Evolutionary conservation across 1,140 invertebrate genomes (phyloP).

Genomic region (Andrena cerasifolii): DNA sequence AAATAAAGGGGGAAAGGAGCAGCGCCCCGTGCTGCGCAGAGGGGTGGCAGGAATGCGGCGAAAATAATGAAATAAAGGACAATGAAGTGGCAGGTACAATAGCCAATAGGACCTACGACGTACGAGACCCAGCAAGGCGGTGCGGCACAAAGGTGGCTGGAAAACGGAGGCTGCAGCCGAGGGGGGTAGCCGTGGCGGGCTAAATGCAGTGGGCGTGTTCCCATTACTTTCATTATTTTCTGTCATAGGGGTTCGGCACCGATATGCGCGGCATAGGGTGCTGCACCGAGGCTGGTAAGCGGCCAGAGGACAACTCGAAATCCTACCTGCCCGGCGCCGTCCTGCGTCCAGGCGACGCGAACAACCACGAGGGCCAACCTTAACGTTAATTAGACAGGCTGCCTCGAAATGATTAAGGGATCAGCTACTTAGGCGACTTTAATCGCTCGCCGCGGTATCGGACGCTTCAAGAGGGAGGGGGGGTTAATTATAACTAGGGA

Average conservation of each 20-base stretch:
- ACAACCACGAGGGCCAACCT: slow-evolving; percentile 10
- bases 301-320: background rate
- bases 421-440: background rate
- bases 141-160: slow-evolving; percentile 30
- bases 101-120: slow-evolving; percentile 55
- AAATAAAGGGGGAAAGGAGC: slow-evolving; percentile 73
- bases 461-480: background rate
- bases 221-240: slow-evolving; percentile 72
- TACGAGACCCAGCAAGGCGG: slow-evolving; percentile 53
- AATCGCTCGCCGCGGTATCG: no score
- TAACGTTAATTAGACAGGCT: slow-evolving; percentile 8
- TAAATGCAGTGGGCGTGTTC: slow-evolving; percentile 71
- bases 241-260: slow-evolving; percentile 60
- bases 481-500: no score
- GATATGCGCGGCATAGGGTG: slow-evolving; percentile 50
- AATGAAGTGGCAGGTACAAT: slow-evolving; percentile 75
- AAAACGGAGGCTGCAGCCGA: slow-evolving; percentile 7
- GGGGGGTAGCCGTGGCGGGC: slow-evolving; percentile 65
- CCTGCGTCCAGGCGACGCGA: background rate
- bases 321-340: slow-evolving; percentile 15
- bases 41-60: slow-evolving; percentile 68
- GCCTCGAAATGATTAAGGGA: background rate
- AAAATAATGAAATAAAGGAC: slow-evolving; percentile 77
- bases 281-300: background rate
- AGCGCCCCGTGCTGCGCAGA: slow-evolving; percentile 29